Base-by-base conservation (phyloP, 23 tunicate species). In the Diplosoma virens region DNA sequence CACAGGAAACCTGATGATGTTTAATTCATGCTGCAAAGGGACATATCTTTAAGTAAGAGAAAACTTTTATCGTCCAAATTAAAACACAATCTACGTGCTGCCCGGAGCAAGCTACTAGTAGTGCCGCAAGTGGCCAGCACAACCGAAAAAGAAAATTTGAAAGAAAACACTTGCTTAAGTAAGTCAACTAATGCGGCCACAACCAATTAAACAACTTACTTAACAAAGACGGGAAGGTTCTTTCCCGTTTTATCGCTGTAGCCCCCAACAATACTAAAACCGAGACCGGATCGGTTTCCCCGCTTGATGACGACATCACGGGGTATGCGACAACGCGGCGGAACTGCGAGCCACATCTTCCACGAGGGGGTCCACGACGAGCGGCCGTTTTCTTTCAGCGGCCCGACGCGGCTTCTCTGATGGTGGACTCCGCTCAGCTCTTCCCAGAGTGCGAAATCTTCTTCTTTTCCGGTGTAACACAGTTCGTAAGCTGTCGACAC, bases 321-420 rank as follows among this genome's bases (percentile, higher is more conserved):
- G 20, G 61, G 47, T 30, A 74, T 33, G 25, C 76, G 75, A 28
- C 79, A 83, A 1, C 54, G 82, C 0, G 80, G 75, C 1, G 98
- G 86, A 23, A 85, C 81, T 23, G 93, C 84, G 30, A 93, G 81
- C 98, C 98, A 93, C 93, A 81, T 86, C 76, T 67, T 81, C 98
- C 98, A 93, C 30, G 98, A 85, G 20, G 98, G 98, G 0, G 98
- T 72, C 93, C 89, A 93, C 6, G 85, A 56, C 0, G 79, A 37
- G 76, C 81, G 55, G 37, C 59, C 55, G 67, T 41, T 55, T 48
- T 35, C 74, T 24, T 66, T 82, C 1, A 1, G 11, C 28, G 66
- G 33, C 16, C 64, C 58, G 0, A 59, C 54, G n/a, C 81, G 69
- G 24, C 85, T 59, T 14, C 73, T 81, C 35, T 83, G 75, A 58